Percentiles rank a stretch among this genome's conserved stretches.
phyloP scores from a whole-genome alignment of 2,888 invertebrate species.

The Seira sanloemensis region DNA sequence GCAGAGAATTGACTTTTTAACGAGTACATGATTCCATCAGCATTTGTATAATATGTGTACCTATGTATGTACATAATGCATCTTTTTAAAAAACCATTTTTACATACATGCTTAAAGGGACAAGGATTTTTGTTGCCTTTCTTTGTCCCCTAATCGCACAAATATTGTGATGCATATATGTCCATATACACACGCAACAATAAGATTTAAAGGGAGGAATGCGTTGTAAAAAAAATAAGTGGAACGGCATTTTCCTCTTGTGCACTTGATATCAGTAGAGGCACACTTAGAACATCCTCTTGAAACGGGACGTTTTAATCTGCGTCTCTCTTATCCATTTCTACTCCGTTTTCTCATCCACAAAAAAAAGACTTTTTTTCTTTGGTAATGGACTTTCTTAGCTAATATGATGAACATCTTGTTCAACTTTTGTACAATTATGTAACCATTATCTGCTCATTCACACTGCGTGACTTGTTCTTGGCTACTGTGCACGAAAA shows the following conservation, averaged over 20 bases:
- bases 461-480: not conserved
- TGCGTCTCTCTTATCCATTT: constrained; percentile 9
- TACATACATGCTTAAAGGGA: not conserved
- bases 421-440: constrained; percentile 24
- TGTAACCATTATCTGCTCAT: constrained; percentile 42
- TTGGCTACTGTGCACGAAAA: not conserved
- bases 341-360: constrained; percentile 15
- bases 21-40: too few species aligned
- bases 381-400: not conserved
- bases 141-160: not conserved
- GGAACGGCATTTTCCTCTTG: constrained; percentile 26
- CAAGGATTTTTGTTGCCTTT: not conserved
- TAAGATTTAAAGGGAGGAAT: not conserved
- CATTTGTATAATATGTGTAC: too few species aligned
- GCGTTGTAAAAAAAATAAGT: not conserved
- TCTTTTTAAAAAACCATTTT: too few species aligned
- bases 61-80: too few species aligned
- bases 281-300: constrained; percentile 39
- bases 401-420: too few species aligned
- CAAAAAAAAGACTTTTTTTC: not conserved
- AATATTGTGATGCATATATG: not conserved
- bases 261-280: constrained; percentile 15
- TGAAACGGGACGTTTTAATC: constrained; percentile 56
- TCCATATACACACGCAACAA: not conserved
- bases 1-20: too few species aligned